Base-by-base conservation (phyloP, 64 coral and sea anemone genomes). In the Montipora sp. region DNA sequence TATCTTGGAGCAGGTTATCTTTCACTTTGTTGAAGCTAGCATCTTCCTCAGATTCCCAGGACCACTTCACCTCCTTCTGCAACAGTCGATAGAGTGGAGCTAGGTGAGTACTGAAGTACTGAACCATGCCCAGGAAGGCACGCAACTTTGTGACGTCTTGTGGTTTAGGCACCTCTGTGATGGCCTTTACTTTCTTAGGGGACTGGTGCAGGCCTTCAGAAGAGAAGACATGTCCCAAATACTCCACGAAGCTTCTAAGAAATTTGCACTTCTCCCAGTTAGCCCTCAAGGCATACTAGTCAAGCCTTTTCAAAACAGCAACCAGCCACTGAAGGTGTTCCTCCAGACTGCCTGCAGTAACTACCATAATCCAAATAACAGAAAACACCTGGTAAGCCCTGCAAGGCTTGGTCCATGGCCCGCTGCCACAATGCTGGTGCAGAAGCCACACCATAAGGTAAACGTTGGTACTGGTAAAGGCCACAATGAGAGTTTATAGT, bases 321-420 rank as follows among this genome's bases (percentile, higher is more conserved):
- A 12, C 77, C 11, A 48, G 1, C 7, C 57, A 5, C 15, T 65
- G 20, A 18, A 81, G 76, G 60, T 81, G 60, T 53, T 70, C 51
- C 23, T n/a, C 77, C 43, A 51, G 14, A 5, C 46, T 81, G 2
- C 2, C 5, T 8, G 65, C 77, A 4, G 36, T 73, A 7, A 90
- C 21, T 14, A 90, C 48, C 8, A 90, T 90, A 46, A 13, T 90
- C 88, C 48, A 88, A 12, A 23, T 88, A 75, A 8, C 85, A 88
- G 43, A 73, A 70, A 23, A 75, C 67, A 3, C 72, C 67, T 16
- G 4, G 1, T 74, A 89, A 58, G 10, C 73, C 73, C 51, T 51
- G 87, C 20, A 81, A 77, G 44, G 70, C 60, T 47, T 80, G 89
- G n/a, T 90, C 23, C 89, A 90, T 90, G 3, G 89, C 89, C 15